Base-by-base conservation (phyloP, 1,140 invertebrate species). In the Amyelois transitella region DNA sequence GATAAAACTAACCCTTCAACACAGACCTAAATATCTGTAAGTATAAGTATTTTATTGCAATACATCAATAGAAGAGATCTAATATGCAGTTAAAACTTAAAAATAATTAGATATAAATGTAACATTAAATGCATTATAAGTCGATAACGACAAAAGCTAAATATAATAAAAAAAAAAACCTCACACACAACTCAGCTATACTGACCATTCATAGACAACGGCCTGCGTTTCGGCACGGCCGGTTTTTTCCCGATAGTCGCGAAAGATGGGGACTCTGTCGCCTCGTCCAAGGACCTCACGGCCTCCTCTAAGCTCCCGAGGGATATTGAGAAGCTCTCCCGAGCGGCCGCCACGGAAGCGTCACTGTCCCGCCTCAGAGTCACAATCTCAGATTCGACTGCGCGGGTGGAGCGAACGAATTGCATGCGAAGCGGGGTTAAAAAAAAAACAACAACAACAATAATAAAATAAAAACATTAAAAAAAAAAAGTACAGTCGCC, bases 201-300 rank as follows among this genome's bases (percentile, higher is more conserved):
- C 77, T 65, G 44, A 86, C 81, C 81, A 51, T 73, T 65, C 84
- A 87, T 85, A 17, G 91, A 92, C 6, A 91, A 80, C 8, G 91
- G 91, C 32, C 91, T 80, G 25, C 89, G 79, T 62, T 90, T 90
- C 6, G 89, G 88, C 51, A 89, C 81, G 12, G 82, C 81, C 0
- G 88, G 88, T 55, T 88, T 89, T 61, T 88, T 88, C 17, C 78
- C 77, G 18, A 89, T 75, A 12, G 88, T 89, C 0, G 88, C 88
- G 58, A 85, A 89, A 0, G 76, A 55, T 0, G 78, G 80, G 2
- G 71, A 55, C 0, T 86, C 79, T 17, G 63, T 64, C 2, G 79
- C 77, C 52, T 86, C 87, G 52, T 88, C 86, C 18, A 88, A 53
- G 6, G 72, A 80, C 19, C 84, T 55, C 4, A 88, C 82, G 0